Percentiles rank a stretch among this genome's conserved stretches.
Evolutionary conservation across 2,113 vertebrate species (phyloP).

Genomic region (Nettapus auritus): DNA sequence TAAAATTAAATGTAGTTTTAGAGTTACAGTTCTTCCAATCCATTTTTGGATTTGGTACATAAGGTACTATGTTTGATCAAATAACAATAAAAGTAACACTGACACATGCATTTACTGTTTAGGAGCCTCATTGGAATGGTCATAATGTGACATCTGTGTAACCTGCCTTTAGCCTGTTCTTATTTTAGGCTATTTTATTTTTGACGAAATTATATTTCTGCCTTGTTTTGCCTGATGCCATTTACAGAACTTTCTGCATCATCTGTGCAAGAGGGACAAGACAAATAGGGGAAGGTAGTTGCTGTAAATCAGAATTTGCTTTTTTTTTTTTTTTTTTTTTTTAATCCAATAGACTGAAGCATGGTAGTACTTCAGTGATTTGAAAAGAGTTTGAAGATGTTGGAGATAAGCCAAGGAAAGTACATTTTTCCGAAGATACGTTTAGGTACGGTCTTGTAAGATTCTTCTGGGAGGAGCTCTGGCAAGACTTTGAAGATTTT

Average conservation of each 20-base stretch:
- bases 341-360: neutral
- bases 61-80: neutral
- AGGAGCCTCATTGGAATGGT: neutral
- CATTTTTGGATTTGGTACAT: neutral
- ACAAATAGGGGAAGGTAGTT: neutral
- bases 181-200: neutral
- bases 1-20: neutral
- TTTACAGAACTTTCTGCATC: neutral
- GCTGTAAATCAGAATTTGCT: neutral
- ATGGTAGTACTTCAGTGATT: neutral
- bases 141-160: rapidly evolving
- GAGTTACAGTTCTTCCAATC: neutral
- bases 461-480: neutral
- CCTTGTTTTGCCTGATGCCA: neutral
- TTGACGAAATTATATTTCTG: neutral
- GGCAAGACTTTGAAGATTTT: neutral
- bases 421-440: neutral
- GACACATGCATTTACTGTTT: neutral
- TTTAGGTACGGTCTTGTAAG: neutral
- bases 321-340: neutral
- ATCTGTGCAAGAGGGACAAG: neutral
- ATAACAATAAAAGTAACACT: neutral
- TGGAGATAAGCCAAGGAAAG: neutral
- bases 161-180: neutral
- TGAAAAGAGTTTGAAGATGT: neutral